These are phyloP conservation scores for Pogonomyrmex barbatus DNA, from an alignment of 1,140 invertebrate species.

Conservation along the genomic window DNA sequence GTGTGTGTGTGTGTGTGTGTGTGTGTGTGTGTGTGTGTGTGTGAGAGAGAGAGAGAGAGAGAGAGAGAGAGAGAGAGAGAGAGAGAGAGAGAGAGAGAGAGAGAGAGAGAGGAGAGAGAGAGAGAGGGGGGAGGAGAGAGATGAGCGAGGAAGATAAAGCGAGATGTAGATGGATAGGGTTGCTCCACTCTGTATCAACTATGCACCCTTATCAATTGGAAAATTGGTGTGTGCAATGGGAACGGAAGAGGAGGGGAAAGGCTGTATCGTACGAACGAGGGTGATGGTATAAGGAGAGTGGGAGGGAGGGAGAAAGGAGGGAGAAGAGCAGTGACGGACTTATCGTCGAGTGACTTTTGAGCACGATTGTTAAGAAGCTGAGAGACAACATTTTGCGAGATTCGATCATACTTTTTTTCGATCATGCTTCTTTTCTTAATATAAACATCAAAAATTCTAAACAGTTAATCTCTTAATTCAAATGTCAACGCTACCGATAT, in stretches of 20 bases:
- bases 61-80: too few relatives aligned
- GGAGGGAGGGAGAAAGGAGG: conserved; percentile 40
- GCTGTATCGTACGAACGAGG: conserved; percentile 29
- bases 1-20: too few relatives aligned
- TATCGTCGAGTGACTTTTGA: conserved; percentile 5
- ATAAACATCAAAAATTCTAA: neutral
- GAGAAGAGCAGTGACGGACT: conserved; percentile 45
- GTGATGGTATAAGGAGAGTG: conserved; percentile 47
- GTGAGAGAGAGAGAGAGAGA: too few relatives aligned
- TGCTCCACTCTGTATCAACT: conserved; percentile 73
- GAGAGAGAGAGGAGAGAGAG: too few relatives aligned
- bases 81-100: too few relatives aligned
- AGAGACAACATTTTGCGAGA: neutral
- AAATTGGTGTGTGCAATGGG: conserved; percentile 79
- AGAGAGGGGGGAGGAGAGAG: conserved; percentile 29
- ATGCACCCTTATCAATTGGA: conserved; percentile 82
- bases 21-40: too few relatives aligned
- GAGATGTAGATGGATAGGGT: conserved; percentile 67
- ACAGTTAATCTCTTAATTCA: neutral
- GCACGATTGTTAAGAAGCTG: neutral
- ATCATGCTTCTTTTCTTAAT: neutral
- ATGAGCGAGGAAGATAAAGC: conserved; percentile 44
- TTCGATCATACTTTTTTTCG: neutral
- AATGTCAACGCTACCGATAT: neutral
- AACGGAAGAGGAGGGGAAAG: conserved; percentile 70